These are phyloP conservation scores for Lymantria dispar DNA, from an alignment of 2,888 invertebrate genomes.

Conservation along the genomic window DNA sequence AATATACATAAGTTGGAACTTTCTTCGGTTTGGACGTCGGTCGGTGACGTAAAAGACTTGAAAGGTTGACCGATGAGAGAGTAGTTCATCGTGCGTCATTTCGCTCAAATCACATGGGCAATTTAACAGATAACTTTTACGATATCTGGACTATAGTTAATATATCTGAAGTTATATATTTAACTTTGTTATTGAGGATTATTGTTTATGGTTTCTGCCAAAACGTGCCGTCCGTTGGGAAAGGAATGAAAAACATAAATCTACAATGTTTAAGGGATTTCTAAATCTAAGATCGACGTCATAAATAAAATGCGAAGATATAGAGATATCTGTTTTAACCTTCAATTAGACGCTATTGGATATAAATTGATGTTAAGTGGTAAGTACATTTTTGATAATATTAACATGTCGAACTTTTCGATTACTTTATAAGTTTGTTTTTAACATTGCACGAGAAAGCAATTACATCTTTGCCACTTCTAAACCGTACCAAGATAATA, in stretches of 20 bases:
- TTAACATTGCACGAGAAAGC: too few relatives aligned
- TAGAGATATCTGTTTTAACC: not conserved
- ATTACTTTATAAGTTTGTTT: too few relatives aligned
- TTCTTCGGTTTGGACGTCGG: slow-evolving; percentile 14
- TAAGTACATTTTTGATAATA: too few relatives aligned
- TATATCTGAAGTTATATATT: slow-evolving; percentile 44
- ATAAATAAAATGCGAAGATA: slow-evolving; percentile 18
- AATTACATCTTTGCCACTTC: too few relatives aligned
- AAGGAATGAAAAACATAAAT: slow-evolving; percentile 52
- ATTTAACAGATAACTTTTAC: slow-evolving; percentile 30
- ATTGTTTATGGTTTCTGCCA: slow-evolving; percentile 55
- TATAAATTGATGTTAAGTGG: too few relatives aligned
- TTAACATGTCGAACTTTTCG: too few relatives aligned
- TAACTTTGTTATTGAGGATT: slow-evolving; percentile 61
- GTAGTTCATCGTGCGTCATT: slow-evolving; percentile 31
- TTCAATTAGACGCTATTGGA: too few relatives aligned
- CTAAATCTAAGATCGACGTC: slow-evolving; percentile 38
- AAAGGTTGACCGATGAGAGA: slow-evolving; percentile 21
- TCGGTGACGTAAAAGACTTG: slow-evolving; percentile 19
- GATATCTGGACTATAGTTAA: slow-evolving; percentile 39
- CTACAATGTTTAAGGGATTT: slow-evolving; percentile 44
- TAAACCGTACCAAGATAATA: too few relatives aligned
- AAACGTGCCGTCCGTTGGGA: slow-evolving; percentile 64
- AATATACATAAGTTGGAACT: slow-evolving; percentile 8
- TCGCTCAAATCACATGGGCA: slow-evolving; percentile 24